Conservation (phyloP, 1,140 invertebrate genomes). For the Ceratitis capitata region DNA sequence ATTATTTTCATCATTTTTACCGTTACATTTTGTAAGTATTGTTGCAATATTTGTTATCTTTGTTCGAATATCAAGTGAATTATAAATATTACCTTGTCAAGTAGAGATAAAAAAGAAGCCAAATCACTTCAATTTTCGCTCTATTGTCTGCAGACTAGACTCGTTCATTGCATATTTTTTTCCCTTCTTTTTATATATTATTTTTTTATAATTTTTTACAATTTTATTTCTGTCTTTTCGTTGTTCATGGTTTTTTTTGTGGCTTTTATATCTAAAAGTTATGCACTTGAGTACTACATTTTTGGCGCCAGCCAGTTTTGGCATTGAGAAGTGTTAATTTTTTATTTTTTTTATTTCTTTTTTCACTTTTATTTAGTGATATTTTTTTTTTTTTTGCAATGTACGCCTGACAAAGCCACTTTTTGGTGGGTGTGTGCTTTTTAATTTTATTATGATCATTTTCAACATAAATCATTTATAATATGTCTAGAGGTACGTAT, state of each 20-base stretch:
- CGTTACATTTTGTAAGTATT: background rate
- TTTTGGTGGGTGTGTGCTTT: background rate
- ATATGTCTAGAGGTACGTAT: background rate
- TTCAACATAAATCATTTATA: background rate
- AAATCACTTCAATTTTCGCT: background rate
- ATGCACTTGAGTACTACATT: background rate
- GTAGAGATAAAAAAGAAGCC: background rate
- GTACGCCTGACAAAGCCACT: background rate
- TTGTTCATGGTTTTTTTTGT: no score
- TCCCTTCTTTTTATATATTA: background rate
- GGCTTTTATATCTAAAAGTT: background rate
- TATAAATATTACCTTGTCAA: background rate
- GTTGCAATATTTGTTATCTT: background rate
- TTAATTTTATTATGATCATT: background rate
- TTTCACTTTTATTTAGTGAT: background rate
- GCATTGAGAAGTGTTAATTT: background rate
- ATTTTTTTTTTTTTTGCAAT: no score
- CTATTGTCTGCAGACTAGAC: background rate
- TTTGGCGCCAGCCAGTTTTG: background rate
- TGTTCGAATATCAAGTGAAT: background rate
- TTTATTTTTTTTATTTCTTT: background rate
- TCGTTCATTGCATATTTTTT: background rate
- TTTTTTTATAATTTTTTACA: background rate
- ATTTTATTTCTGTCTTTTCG: background rate
- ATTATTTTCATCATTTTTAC: constrained; percentile 7